These are phyloP conservation scores for Haemorhous mexicanus DNA, from an alignment of 2,113 vertebrate species.

Conservation along the genomic window DNA sequence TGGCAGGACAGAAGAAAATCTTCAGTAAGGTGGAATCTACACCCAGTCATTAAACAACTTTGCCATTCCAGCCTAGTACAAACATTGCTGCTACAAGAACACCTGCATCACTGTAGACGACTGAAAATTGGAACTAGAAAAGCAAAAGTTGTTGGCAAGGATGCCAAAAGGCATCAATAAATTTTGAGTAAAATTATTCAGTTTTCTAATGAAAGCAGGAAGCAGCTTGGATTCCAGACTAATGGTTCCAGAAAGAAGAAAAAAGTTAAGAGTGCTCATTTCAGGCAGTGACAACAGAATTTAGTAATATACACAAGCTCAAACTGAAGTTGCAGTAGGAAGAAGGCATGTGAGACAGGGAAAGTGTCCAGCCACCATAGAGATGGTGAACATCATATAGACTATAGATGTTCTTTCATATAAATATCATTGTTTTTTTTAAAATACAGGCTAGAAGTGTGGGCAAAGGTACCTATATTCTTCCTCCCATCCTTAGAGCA, in stretches of 20 bases:
- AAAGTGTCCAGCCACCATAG: not conserved
- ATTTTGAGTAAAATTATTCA: not conserved
- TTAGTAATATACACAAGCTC: not conserved
- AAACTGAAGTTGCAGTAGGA: not conserved
- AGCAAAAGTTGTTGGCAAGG: not conserved
- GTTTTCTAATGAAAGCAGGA: not conserved
- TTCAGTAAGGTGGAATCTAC: not conserved
- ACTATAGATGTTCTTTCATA: not conserved
- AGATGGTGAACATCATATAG: not conserved
- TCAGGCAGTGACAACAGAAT: not conserved
- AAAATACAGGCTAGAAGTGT: not conserved
- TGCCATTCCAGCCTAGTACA: not conserved
- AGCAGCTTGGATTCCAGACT: not conserved
- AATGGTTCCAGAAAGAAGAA: not conserved
- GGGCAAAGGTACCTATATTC: not conserved
- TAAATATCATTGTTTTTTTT: not conserved
- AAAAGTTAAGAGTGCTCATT: not conserved
- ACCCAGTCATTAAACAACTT: not conserved
- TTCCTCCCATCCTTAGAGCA: conserved; percentile 27
- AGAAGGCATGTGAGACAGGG: not conserved
- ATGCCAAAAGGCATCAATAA: not conserved
- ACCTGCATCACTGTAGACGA: not conserved
- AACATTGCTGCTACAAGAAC: not conserved
- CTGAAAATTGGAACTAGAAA: not conserved
- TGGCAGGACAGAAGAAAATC: not conserved